Evolutionary conservation across 2,113 vertebrate species (phyloP), one percentile per base, ranked within the genome.

Genomic region (Phainopepla nitens): DNA sequence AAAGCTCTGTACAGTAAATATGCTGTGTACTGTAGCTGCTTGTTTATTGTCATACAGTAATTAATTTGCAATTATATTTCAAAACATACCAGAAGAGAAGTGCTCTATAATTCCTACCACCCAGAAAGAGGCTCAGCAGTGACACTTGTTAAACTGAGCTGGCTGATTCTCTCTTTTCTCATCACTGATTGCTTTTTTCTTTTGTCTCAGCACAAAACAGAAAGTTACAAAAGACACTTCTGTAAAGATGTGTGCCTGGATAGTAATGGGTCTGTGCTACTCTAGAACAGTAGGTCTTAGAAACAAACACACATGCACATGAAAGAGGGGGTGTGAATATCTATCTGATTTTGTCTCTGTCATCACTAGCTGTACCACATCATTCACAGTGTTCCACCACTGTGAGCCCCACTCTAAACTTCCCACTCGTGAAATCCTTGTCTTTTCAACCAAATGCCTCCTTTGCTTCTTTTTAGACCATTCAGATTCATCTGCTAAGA

Each of bases 21-120:
- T 16, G 71, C 81, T 79, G 71, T 65, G 51, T 93, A 68, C 91
- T 60, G 76, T 94, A 75, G 61, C 69, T 95, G 93, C 86, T 97
- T 97, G 91, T 84, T 96, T 96, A 89, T 87, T 93, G 80, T 79
- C 79, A 79, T 42, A 15, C 42, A 27, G 73, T 94, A 93, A 96
- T 97, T 94, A 95, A 96, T 97, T 96, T 76, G 72, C 82, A 96
- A 95, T 92, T 93, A 95, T 92, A 96, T 90, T 65, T 88, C 5
- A 5, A 66, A 91, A 93, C 87, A 79, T 31, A 94, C 89, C 60
- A 13, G 92, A 94, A 96, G 90, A 97, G 94, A 95, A 94, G 88
- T 79, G 88, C 11, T 9, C 64, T 95, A 24, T 95, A 97, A 97
- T 96, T 96, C 94, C 81, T 92, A 68, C 93, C 88, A 91, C 92